Evolutionary conservation across 2,113 vertebrate species (phyloP), one percentile per base, ranked within the genome.

Genomic region (Microtus oregoni): DNA sequence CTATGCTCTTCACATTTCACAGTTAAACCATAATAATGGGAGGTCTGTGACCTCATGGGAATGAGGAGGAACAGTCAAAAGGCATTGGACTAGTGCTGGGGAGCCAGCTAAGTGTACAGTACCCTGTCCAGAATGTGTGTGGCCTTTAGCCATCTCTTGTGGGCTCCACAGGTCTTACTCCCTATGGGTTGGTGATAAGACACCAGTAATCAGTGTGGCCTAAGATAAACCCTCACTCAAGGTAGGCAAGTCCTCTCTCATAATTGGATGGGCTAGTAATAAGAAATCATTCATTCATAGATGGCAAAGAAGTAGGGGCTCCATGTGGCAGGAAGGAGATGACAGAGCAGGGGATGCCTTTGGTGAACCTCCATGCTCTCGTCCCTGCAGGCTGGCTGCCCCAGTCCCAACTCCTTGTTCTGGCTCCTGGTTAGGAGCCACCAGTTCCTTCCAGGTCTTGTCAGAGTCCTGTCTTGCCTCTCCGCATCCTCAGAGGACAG

Each of bases 341-440:
- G 9, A 8, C 63, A 63, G 58, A 75, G 26, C 14, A 1, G 24
- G 11, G 77, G 55, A 17, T 41, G n/a, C 24, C 52, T 5, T 35
- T 41, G 1, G 26, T 26, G 47, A 20, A 14, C 5, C 4, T 8
- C 17, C 67, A 6, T 13, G 1, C 2, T 50, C 65, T 32, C 0
- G 0, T 1, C 5, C 41, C 9, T 41, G 1, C 7, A n/a, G 35
- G 24, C n/a, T 86, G 32, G 13, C 38, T 1, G 13, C 67, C 85
- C 35, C 30, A 20, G 28, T 20, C 32, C 72, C 6, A 2, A 26
- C 12, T 47, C n/a, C 20, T 32, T 20, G 4, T 55, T 55, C 47
- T 44, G 58, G 32, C 15, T 44, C 38, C 73, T 10, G 0, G 13
- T 3, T 1, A 47, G 72, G 55, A 68, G 41, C 35, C 75, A 14